Conservation (phyloP, 1,140 invertebrate species). For the Micrasema longulum region DNA sequence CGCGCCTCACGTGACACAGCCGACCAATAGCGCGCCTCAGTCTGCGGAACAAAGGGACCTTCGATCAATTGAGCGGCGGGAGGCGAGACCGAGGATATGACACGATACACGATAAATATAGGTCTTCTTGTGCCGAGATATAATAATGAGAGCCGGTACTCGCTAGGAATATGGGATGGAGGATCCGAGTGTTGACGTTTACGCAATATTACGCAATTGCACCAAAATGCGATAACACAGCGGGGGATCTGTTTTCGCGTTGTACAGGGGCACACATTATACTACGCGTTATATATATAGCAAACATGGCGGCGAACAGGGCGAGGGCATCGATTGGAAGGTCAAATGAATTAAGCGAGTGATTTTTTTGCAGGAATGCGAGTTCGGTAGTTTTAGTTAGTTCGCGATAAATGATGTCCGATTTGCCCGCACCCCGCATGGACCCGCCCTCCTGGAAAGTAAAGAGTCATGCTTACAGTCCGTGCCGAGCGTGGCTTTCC, state of each 20-base stretch:
- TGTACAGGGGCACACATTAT: neutral
- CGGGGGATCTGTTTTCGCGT: conserved; percentile 3
- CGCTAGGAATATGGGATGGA: neutral
- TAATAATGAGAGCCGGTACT: no score
- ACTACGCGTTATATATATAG: neutral
- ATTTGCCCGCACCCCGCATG: conserved; percentile 29
- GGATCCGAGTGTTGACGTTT: neutral
- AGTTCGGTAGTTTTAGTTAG: neutral
- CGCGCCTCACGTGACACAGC: conserved; percentile 32
- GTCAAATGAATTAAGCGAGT: conserved; percentile 14
- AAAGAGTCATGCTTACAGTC: conserved; percentile 43
- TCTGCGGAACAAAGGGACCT: conserved; percentile 37
- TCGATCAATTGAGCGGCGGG: conserved; percentile 59
- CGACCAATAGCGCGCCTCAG: conserved; percentile 32
- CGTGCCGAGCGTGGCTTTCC: conserved; percentile 37
- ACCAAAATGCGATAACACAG: neutral
- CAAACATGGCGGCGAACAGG: conserved; percentile 40
- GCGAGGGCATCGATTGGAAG: conserved; percentile 38
- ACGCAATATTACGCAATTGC: conserved; percentile 6
- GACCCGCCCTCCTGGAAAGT: conserved; percentile 8
- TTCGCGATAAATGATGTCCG: neutral
- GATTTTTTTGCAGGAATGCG: neutral
- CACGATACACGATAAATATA: no score
- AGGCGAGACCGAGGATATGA: neutral
- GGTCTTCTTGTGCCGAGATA: no score